phyloP scores from a whole-genome alignment of 2,797 vertebrate species.

The Chiroxiphia lanceolata region DNA sequence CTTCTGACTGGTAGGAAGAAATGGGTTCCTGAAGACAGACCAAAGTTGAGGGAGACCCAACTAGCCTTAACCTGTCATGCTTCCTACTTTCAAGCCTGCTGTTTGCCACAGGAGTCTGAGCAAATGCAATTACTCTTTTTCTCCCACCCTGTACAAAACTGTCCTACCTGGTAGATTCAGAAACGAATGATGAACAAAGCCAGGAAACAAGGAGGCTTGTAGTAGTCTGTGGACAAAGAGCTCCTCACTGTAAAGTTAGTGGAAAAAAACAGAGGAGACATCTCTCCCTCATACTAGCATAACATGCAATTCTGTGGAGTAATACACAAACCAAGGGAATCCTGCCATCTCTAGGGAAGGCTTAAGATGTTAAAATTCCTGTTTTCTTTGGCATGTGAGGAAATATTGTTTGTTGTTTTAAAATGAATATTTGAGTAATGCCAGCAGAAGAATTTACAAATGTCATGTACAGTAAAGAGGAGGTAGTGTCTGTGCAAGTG shows the following conservation, averaged over 20 bases:
- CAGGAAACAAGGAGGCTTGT: neutral
- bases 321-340: conserved; percentile 4
- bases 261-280: neutral
- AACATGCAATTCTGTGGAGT: neutral
- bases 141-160: neutral
- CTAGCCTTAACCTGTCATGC: neutral
- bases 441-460: conserved; percentile 3
- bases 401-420: conserved; percentile 31
- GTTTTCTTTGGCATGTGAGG: neutral
- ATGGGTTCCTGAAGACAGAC: neutral
- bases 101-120: neutral
- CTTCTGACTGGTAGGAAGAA: neutral
- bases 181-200: neutral
- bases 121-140: neutral
- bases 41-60: neutral
- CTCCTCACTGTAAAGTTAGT: neutral
- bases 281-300: neutral
- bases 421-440: neutral
- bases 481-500: neutral
- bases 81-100: neutral
- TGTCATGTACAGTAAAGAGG: neutral
- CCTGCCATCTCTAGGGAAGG: conserved; percentile 25
- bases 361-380: conserved; percentile 18
- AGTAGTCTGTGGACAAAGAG: neutral
- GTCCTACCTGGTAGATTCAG: neutral